These are phyloP conservation scores for Drosophila kokeensis DNA, from an alignment of 2,888 invertebrate species.

Conservation along the genomic window DNA sequence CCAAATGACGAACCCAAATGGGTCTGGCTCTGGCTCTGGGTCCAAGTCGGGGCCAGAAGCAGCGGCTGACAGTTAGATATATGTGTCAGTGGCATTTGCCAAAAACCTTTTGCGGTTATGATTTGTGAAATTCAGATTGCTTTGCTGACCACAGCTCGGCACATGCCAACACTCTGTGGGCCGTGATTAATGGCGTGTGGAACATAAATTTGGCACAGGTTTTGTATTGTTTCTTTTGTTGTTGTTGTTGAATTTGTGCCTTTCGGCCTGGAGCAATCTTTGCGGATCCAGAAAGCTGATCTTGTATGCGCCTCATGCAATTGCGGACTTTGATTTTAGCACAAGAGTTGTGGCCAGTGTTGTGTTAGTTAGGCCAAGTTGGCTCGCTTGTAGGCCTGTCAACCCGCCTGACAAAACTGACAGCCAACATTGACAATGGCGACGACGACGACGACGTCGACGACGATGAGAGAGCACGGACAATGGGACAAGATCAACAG, in stretches of 20 bases:
- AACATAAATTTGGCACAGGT: conserved; percentile 68
- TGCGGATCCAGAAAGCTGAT: conserved; percentile 38
- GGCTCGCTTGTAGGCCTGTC: conserved; percentile 73
- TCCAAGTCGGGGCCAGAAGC: not conserved
- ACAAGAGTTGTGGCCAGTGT: conserved; percentile 39
- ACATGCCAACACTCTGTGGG: conserved; percentile 55
- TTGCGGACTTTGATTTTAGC: conserved; percentile 56
- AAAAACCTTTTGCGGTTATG: conserved; percentile 66
- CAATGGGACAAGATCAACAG: conserved; percentile 21
- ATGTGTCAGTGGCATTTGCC: conserved; percentile 63
- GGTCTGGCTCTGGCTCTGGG: conserved; percentile 17
- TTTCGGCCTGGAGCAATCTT: conserved; percentile 7
- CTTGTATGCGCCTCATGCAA: conserved; percentile 53
- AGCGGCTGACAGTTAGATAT: conserved; percentile 9
- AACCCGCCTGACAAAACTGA: conserved; percentile 75
- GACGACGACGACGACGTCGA: conserved; percentile 34
- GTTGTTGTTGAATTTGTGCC: not conserved
- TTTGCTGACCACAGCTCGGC: conserved; percentile 41
- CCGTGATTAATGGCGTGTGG: conserved; percentile 71
- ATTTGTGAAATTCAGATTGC: conserved; percentile 62
- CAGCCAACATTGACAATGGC: conserved; percentile 77
- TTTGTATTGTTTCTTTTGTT: conserved; percentile 13
- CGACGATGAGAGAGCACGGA: conserved; percentile 40
- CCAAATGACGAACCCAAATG: conserved; percentile 71
- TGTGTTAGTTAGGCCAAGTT: conserved; percentile 60